Percentiles rank a stretch among this genome's conserved stretches.
phyloP scores from a whole-genome alignment of 2,888 invertebrate genomes.

The Epiperipatus broadwayi region DNA sequence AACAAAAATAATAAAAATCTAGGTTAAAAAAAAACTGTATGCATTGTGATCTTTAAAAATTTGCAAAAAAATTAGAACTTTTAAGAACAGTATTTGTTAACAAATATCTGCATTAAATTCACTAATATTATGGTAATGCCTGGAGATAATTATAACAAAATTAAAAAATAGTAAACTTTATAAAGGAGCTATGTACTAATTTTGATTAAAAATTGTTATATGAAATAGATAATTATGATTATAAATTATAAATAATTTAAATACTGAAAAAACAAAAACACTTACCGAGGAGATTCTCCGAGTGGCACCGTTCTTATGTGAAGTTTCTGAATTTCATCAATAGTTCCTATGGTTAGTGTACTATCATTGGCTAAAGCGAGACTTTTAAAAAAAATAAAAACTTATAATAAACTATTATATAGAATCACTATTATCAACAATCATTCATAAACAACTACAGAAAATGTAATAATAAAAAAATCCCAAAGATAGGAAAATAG shows the following conservation, averaged over 20 bases:
- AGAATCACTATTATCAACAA: conserved; percentile 6
- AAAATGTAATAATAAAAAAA: conserved; percentile 4
- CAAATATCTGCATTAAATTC: too few species aligned
- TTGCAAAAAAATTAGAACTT: too few species aligned
- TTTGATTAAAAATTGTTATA: background rate
- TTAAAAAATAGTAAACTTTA: too few species aligned
- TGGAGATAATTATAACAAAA: too few species aligned
- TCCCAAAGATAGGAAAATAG: too few species aligned
- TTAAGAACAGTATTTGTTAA: too few species aligned
- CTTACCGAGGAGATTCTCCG: conserved; percentile 60
- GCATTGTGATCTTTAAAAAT: too few species aligned
- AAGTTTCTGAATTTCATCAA: conserved; percentile 93
- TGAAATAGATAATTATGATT: background rate
- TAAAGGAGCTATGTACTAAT: background rate
- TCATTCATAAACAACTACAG: background rate
- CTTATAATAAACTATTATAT: conserved; percentile 1
- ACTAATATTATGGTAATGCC: too few species aligned
- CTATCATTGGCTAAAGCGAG: conserved; percentile 72
- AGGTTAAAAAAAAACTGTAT: too few species aligned
- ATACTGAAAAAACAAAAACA: background rate
- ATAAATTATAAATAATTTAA: background rate
- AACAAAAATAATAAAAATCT: too few species aligned
- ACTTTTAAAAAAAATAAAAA: conserved; percentile 33
- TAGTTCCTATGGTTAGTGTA: conserved; percentile 80
- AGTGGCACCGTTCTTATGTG: conserved; percentile 89